phyloP scores from a whole-genome alignment of 2,888 invertebrate species.

The Xestia ashworthii region DNA sequence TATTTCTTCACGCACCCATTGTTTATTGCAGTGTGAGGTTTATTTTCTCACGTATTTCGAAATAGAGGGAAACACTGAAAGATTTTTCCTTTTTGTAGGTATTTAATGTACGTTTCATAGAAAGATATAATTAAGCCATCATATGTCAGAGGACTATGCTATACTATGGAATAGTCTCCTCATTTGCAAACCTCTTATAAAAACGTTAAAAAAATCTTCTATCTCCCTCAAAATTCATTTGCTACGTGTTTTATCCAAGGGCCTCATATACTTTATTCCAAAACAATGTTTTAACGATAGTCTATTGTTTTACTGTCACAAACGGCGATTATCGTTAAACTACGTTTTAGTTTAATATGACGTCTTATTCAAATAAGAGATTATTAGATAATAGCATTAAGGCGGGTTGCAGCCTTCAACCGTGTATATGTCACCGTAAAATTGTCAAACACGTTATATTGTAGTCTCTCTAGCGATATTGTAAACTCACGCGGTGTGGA shows the following conservation, averaged over 20 bases:
- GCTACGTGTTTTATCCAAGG: no score
- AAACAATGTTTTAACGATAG: slow-evolving; percentile 1
- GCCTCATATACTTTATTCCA: background rate
- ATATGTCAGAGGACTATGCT: background rate
- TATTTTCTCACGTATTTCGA: slow-evolving; percentile 21
- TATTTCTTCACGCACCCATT: slow-evolving; percentile 55
- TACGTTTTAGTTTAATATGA: background rate
- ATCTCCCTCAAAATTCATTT: background rate
- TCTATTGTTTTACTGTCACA: background rate
- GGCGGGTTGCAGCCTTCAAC: slow-evolving; percentile 26
- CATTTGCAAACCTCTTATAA: background rate
- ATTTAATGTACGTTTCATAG: background rate
- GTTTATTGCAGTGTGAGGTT: slow-evolving; percentile 32
- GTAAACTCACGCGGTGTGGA: no score
- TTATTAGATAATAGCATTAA: slow-evolving; percentile 2
- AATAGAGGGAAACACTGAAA: background rate
- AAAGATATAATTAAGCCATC: no score
- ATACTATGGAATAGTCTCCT: no score
- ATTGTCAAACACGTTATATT: no score
- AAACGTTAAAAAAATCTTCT: background rate
- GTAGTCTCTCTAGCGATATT: no score
- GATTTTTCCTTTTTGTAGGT: background rate
- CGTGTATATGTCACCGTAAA: no score
- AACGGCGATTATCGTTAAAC: background rate
- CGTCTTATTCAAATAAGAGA: background rate